Base-by-base conservation (phyloP, 2,888 invertebrate genomes). In the Archips crataeganus region DNA sequence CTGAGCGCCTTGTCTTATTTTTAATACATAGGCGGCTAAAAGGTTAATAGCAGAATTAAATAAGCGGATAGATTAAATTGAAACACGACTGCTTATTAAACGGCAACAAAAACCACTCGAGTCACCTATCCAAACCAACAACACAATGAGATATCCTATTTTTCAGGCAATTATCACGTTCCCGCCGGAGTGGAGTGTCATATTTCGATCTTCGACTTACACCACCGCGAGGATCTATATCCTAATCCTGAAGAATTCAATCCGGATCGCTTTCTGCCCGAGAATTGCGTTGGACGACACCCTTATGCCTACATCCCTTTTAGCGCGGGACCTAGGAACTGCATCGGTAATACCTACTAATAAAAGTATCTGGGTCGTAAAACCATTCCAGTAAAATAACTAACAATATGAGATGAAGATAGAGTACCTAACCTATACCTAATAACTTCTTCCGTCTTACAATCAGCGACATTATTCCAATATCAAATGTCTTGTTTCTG, bases 201-300 rank as follows among this genome's bases (percentile, higher is more conserved):
- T 77, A 87, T 97, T 10, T 94, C 95, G 59, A 95, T 96, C n/a
- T 96, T 88, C 79, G 96, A 96, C 79, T 80, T 96, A 9, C 97
- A 97, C 85, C 95, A 96, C 6, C 95, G 96, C 82, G 95, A 95
- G 0, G 91, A 95, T 15, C 89, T 95, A 66, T 97, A 95, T 89
- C 94, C 95, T 0, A 92, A 97, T 77, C 96, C 97, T 0, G 88
- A 95, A 62, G 93, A 90, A 75, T 97, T 96, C 83, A 95, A 96
- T 82, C 97, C 97, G 0, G 97, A 97, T 67, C 89, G 97, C 77
- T 97, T 97, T 86, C 83, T 96, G 54, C 95, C 96, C 0, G 96
- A 97, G 80, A 95, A 95, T 78, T 84, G 89, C 11, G 74, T 81
- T 1, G 85, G 87, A 36, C 90, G 96, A 45, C 96, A 97, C 87